Conservation (phyloP, 2,888 invertebrate genomes). For the Sesia bembeciformis region DNA sequence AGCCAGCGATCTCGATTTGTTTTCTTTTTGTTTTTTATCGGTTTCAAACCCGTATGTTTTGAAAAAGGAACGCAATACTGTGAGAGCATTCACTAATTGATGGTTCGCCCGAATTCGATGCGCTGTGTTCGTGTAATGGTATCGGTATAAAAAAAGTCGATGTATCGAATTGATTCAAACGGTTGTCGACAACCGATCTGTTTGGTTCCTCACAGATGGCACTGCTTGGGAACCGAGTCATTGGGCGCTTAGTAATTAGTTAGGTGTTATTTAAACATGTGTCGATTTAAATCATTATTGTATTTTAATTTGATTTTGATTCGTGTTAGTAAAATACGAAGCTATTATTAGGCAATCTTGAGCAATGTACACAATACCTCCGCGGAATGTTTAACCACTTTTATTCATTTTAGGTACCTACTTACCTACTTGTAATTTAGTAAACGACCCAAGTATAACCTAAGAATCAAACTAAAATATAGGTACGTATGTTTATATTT, state of each 20-base stretch:
- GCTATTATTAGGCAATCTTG: too few species aligned
- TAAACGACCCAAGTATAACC: too few species aligned
- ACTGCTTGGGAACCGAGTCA: slow-evolving; percentile 35
- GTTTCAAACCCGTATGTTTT: slow-evolving; percentile 53
- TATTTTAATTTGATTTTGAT: slow-evolving; percentile 29
- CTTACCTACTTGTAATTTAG: too few species aligned
- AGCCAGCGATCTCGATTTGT: slow-evolving; percentile 27
- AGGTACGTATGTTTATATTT: too few species aligned
- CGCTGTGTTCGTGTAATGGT: slow-evolving; percentile 31
- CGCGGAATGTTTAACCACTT: too few species aligned
- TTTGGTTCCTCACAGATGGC: slow-evolving; percentile 47
- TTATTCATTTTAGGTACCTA: too few species aligned
- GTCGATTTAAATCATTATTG: slow-evolving; percentile 31
- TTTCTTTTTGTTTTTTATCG: slow-evolving; percentile 40
- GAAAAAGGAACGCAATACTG: slow-evolving; percentile 38
- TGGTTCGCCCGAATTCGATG: slow-evolving; percentile 43
- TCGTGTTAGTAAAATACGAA: too few species aligned
- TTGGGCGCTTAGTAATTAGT: slow-evolving; percentile 28
- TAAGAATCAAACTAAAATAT: too few species aligned
- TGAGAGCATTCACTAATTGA: slow-evolving; percentile 66
- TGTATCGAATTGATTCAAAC: slow-evolving; percentile 51
- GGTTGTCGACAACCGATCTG: slow-evolving; percentile 48
- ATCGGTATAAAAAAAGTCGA: slow-evolving; percentile 34
- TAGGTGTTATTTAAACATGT: slow-evolving; percentile 37
- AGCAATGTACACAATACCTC: too few species aligned